Conservation (phyloP, 2,888 invertebrate genomes). For the Endotricha flammealis region DNA sequence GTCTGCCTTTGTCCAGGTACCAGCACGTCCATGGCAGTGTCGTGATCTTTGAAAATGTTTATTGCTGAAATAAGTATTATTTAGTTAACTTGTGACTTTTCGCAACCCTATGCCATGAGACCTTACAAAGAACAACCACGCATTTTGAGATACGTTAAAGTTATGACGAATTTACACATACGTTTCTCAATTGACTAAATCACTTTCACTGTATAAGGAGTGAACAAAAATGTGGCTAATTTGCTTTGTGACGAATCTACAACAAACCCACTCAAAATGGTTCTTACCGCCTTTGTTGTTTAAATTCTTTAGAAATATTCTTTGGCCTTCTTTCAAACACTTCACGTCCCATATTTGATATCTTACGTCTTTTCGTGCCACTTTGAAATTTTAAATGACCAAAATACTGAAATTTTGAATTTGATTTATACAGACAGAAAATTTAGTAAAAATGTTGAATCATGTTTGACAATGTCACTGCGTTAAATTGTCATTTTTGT, state of each 20-base stretch:
- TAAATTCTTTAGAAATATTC: conserved; percentile 52
- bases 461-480: conserved; percentile 18
- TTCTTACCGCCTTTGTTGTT: conserved; percentile 53
- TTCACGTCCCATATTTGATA: conserved; percentile 68
- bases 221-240: too few species aligned
- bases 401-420: conserved; percentile 27
- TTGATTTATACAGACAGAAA: too few species aligned
- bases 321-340: conserved; percentile 64
- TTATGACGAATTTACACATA: too few species aligned
- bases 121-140: too few species aligned
- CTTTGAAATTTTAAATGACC: conserved; percentile 55
- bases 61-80: conserved; percentile 42
- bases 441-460: conserved; percentile 30
- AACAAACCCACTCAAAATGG: too few species aligned
- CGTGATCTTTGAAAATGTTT: conserved; percentile 48
- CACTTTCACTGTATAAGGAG: too few species aligned
- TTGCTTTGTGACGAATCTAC: too few species aligned
- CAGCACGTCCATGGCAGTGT: conserved; percentile 41
- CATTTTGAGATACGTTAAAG: too few species aligned
- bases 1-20: conserved; percentile 47
- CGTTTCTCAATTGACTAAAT: too few species aligned
- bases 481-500: not conserved
- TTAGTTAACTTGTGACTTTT: too few species aligned
- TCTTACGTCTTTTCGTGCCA: conserved; percentile 52
- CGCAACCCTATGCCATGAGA: too few species aligned